Conservation (phyloP, 2,888 invertebrate species). For the Platynereis dumerilii region DNA sequence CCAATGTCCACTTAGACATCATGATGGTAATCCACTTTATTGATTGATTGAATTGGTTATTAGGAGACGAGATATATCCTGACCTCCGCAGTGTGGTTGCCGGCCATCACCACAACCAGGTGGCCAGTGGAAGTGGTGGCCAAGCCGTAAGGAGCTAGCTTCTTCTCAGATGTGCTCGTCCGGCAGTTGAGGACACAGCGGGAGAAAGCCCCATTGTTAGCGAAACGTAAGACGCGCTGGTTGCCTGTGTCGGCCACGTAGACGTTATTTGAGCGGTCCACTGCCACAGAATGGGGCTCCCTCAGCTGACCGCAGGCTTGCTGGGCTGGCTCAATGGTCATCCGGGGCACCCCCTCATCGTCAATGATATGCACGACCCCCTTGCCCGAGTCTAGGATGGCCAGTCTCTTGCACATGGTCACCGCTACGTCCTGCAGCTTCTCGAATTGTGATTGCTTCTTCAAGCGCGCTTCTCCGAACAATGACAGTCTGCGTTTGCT, state of each 20-base stretch:
- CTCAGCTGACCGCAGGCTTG: conserved; percentile 24
- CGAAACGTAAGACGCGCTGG: conserved; percentile 26
- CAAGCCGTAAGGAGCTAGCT: conserved; percentile 12
- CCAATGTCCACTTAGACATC: too few relatives aligned
- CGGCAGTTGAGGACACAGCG: conserved; percentile 22
- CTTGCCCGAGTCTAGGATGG: conserved; percentile 17
- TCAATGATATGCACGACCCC: conserved; percentile 16
- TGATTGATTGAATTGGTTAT: not conserved
- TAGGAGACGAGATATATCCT: conserved; percentile 19
- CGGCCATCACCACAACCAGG: conserved; percentile 25
- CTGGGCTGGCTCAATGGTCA: conserved; percentile 15
- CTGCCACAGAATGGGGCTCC: conserved; percentile 22
- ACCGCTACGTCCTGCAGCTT: conserved; percentile 25
- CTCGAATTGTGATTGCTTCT: conserved; percentile 20
- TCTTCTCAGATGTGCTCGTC: not conserved
- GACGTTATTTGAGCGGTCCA: conserved; percentile 24
- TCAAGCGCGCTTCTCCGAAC: conserved; percentile 12
- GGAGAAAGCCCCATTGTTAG: conserved; percentile 18
- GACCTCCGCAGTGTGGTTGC: conserved; percentile 27
- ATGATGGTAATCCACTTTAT: too few relatives aligned
- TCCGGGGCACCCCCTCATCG: conserved; percentile 18
- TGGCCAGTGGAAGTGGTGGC: conserved; percentile 11
- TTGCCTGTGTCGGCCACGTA: conserved; percentile 29
- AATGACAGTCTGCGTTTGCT: not conserved
- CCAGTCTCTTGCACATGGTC: conserved; percentile 16